Base-by-base conservation (phyloP, 1,140 invertebrate genomes). In the Drosophila simulans region DNA sequence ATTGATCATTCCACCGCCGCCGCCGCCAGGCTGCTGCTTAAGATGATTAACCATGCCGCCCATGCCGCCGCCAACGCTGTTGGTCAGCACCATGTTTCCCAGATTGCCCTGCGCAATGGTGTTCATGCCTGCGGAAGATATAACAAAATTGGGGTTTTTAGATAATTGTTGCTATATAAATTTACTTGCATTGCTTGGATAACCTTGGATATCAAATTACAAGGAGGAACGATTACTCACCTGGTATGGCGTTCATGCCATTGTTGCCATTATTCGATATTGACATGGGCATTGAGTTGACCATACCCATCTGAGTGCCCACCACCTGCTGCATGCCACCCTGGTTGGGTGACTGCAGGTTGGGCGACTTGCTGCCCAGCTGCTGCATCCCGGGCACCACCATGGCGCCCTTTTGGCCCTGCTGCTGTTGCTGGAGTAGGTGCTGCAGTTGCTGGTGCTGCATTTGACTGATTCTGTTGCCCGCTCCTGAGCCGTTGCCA, bases 331-430 rank as follows among this genome's bases (percentile, higher is more conserved):
- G 82, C 84, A 95, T 91, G 81, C 93, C 94, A 45, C 94, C 94
- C 89, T 97, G 96, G 11, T 96, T 96, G 49, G 96, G 96, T 45
- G 96, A 97, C 92, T 97, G 96, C 91, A 97, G 93, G 83, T 95
- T 97, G 48, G 95, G 95, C 92, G 95, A 96, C 88, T 96, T 97
- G 92, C 94, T 97, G 68, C 95, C 95, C 89, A 96, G 93, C 76
- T 95, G 94, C 89, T 94, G 95, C 89, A 96, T 94, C 20, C 94
- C 94, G 84, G 96, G 96, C 69, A 94, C 93, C 53, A 96, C 95
- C 93, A 96, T 94, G 77, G 74, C 51, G 7, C 65, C 70, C 92
- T 97, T 96, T 84, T 95, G 96, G 65, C 95, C 94, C 95, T 96
- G 93, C 22, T 58, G 77, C 15, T 80, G 77, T 10, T 79, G 77